Evolutionary conservation across 2,888 invertebrate genomes (phyloP).

Genomic region (Cheilosia pagana): DNA sequence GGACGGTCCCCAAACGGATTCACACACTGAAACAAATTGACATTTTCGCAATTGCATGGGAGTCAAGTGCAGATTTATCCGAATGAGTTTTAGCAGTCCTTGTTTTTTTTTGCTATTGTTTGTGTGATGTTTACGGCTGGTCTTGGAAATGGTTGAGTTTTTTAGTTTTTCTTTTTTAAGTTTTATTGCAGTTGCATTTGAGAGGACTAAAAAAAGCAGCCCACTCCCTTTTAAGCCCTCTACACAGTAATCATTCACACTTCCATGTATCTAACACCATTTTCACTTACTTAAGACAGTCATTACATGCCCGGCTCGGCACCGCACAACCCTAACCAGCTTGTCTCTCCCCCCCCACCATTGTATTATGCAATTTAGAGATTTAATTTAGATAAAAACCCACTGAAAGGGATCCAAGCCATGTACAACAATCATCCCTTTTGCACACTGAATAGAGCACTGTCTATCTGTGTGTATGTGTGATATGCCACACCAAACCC

Average conservation of each 20-base stretch:
- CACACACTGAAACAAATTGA: conserved; percentile 69
- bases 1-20: conserved; percentile 39
- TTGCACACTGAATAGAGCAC: not conserved
- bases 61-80: conserved; percentile 67
- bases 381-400: conserved; percentile 39
- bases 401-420: conserved; percentile 7
- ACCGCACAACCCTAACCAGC: not conserved
- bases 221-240: no score
- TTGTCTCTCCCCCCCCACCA: not conserved
- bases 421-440: not conserved
- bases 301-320: not conserved
- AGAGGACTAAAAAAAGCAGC: no score
- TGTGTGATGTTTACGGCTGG: not conserved
- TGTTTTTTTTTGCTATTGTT: conserved; percentile 22
- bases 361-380: conserved; percentile 18
- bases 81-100: conserved; percentile 21
- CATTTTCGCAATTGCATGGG: conserved; percentile 68
- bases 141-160: not conserved
- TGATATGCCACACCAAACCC: not conserved
- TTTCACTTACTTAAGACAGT: no score
- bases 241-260: no score
- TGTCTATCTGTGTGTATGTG: not conserved
- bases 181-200: no score
- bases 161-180: not conserved
- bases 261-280: no score